These are phyloP conservation scores for Porites australiensis DNA, from an alignment of 64 coral and sea anemone species.

Conservation along the genomic window DNA sequence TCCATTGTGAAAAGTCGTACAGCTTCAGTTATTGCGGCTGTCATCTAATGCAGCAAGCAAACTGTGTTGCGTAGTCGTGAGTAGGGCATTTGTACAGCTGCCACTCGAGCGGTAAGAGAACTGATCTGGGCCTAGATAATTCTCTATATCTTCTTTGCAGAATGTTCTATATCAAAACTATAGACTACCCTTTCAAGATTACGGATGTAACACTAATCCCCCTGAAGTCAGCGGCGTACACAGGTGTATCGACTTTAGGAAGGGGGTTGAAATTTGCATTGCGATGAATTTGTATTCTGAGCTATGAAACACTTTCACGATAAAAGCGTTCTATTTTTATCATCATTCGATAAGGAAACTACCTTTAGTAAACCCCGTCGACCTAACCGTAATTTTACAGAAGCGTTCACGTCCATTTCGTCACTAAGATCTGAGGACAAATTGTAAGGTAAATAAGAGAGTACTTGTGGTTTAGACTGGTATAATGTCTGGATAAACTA, in stretches of 20 bases:
- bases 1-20: conserved; percentile 3
- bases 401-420: too few species aligned
- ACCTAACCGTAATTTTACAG: too few species aligned
- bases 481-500: too few species aligned
- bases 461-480: too few species aligned
- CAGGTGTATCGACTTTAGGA: neutral
- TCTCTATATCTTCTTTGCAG: neutral
- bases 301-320: too few species aligned
- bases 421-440: too few species aligned
- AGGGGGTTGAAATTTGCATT: neutral
- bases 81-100: neutral
- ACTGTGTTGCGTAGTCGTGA: neutral
- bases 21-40: neutral
- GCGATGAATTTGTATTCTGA: neutral
- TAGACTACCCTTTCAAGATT: neutral
- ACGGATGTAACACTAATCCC: neutral
- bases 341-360: too few species aligned
- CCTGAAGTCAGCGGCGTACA: neutral
- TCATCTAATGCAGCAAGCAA: neutral
- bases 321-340: too few species aligned
- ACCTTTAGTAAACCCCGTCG: too few species aligned
- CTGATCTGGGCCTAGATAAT: neutral
- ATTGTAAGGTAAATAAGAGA: too few species aligned
- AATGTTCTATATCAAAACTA: neutral
- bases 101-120: neutral